phyloP scores from a whole-genome alignment of 2,888 invertebrate genomes.

The Parapristionchus giblindavisi region DNA sequence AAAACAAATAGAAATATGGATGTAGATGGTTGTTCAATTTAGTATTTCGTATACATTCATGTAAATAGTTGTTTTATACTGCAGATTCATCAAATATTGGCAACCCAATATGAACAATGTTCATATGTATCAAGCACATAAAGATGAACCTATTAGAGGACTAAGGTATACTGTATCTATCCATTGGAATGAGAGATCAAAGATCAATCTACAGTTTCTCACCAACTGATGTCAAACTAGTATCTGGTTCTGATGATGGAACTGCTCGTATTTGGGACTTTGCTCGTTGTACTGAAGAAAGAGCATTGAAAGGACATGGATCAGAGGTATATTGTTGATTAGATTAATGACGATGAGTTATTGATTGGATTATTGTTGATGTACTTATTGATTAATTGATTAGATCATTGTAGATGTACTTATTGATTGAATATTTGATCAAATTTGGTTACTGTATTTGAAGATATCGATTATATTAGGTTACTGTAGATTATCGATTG shows the following conservation, averaged over 20 bases:
- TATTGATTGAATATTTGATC: too few species aligned
- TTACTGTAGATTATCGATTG: not conserved
- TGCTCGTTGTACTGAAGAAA: slow-evolving; percentile 89
- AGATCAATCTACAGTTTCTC: slow-evolving; percentile 99
- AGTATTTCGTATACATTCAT: not conserved
- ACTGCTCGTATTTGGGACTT: slow-evolving; percentile 99
- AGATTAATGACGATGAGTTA: not conserved
- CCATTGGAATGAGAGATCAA: too few species aligned
- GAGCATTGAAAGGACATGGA: slow-evolving; percentile 77
- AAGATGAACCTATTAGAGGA: slow-evolving; percentile 94
- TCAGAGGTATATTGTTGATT: slow-evolving; percentile 49
- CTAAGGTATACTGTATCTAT: slow-evolving; percentile 80
- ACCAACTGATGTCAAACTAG: slow-evolving; percentile 97
- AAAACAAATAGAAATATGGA: too few species aligned
- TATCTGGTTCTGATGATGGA: slow-evolving; percentile 98
- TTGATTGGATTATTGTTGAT: not conserved
- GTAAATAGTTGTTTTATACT: not conserved
- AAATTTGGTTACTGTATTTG: not conserved
- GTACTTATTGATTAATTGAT: too few species aligned
- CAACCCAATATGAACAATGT: slow-evolving; percentile 99
- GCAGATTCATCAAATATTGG: slow-evolving; percentile 89
- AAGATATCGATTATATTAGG: not conserved
- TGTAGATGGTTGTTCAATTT: too few species aligned
- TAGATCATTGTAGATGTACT: too few species aligned
- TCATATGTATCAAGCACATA: slow-evolving; percentile 99